Evolutionary conservation across 2,113 vertebrate species (phyloP), one percentile per base, ranked within the genome.

Genomic region (Caloenas nicobarica): DNA sequence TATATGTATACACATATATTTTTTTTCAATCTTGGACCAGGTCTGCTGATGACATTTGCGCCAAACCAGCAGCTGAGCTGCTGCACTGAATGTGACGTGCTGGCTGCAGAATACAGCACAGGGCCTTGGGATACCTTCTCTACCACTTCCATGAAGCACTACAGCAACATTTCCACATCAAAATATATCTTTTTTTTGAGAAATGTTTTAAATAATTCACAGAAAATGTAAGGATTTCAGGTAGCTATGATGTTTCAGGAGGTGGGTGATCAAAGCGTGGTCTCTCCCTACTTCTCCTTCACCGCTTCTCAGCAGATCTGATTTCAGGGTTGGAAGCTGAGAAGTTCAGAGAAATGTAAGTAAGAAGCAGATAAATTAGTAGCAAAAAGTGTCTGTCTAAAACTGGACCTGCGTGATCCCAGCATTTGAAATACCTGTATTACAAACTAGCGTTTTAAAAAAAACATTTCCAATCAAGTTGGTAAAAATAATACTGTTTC

Each of bases 191-290:
- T 53, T 68, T 31, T 56, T 91, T 84, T n/a, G 5, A 68, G 34
- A 79, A 85, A 76, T 11, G 7, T 84, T 90, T 91, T 94, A 68
- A 96, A 93, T 92, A 89, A 91, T 93, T 95, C 65, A 95, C 61
- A 85, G 80, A 64, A 92, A 95, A 91, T 82, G 40, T 71, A 81
- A 91, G 71, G 38, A 61, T 76, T 95, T 80, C 74, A 71, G 74
- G 81, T 33, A 73, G 62, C 86, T 83, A 50, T 91, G 94, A 93
- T 83, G 76, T 93, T 97, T 93, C 76, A 77, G 82, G 81, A 90
- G 31, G 36, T 69, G 86, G 40, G 6, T 54, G 82, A 95, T 97
- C 90, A 95, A 91, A 96, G 95, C 19, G 38, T 25, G 29, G 53
- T 53, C 9, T 86, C 65, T 57, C 58, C 51, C 81, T 91, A 19